These are phyloP conservation scores for Poecilia gillii DNA, from an alignment of 2,797 vertebrate species.

Conservation along the genomic window DNA sequence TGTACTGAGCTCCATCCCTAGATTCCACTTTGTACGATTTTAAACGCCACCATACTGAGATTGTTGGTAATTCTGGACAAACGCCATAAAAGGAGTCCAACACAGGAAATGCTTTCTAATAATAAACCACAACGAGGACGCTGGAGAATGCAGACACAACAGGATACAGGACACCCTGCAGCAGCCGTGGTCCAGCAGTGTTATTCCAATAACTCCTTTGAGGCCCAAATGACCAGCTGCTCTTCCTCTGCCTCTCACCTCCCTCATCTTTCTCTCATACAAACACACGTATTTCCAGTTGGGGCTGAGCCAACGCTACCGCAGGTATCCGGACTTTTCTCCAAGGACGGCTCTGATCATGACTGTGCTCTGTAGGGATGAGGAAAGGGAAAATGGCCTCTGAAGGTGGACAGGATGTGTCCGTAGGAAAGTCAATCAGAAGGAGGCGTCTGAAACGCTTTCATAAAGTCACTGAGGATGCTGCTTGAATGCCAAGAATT, in stretches of 20 bases:
- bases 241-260: slow-evolving; percentile 72
- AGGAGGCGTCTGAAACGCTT: slow-evolving; percentile 59
- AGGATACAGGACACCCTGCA: slow-evolving; percentile 59
- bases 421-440: slow-evolving; percentile 71
- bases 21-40: not conserved
- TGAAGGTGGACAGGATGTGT: slow-evolving; percentile 73
- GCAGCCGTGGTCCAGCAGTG: slow-evolving; percentile 43
- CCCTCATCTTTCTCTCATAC: slow-evolving; percentile 36
- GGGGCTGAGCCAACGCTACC: slow-evolving; percentile 59
- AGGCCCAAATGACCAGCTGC: slow-evolving; percentile 53
- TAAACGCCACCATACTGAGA: not conserved
- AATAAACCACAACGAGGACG: slow-evolving; percentile 46
- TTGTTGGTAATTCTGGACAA: slow-evolving; percentile 8
- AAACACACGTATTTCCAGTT: slow-evolving; percentile 49
- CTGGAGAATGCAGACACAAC: slow-evolving; percentile 64
- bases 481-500: slow-evolving; percentile 72
- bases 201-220: slow-evolving; percentile 60
- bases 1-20: not conserved
- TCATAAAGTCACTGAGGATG: slow-evolving; percentile 62
- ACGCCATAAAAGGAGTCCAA: slow-evolving; percentile 18
- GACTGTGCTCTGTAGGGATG: slow-evolving; percentile 49
- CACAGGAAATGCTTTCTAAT: slow-evolving; percentile 39
- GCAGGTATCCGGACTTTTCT: slow-evolving; percentile 79
- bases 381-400: slow-evolving; percentile 72
- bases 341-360: slow-evolving; percentile 67